These are phyloP conservation scores for Acleris cristana DNA, from an alignment of 2,888 invertebrate genomes.

Conservation along the genomic window DNA sequence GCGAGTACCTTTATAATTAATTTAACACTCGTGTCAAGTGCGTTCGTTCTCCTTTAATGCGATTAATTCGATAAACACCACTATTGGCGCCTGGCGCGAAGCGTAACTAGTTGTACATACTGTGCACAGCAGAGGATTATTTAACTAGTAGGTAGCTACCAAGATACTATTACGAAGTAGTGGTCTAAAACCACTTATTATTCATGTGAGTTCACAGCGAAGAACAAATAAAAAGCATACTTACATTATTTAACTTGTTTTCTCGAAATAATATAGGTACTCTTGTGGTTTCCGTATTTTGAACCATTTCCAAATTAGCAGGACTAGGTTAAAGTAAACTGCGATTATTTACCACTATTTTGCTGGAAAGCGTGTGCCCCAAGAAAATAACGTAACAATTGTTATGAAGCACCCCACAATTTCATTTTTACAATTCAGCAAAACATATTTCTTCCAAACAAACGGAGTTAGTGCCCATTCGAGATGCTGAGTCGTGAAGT, in stretches of 20 bases:
- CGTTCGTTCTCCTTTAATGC: not conserved
- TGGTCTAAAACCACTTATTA: no score
- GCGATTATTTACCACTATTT: conserved; percentile 3
- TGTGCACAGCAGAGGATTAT: conserved; percentile 2
- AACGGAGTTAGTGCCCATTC: conserved; percentile 23
- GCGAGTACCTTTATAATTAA: no score
- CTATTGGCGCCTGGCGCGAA: conserved; percentile 6
- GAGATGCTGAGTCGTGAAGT: conserved; percentile 25
- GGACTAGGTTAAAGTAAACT: not conserved
- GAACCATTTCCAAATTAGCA: not conserved
- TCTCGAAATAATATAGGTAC: not conserved
- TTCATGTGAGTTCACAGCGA: no score
- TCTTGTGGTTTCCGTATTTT: no score
- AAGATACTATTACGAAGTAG: not conserved
- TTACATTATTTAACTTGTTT: no score
- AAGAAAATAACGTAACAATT: conserved; percentile 5
- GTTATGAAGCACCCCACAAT: conserved; percentile 10
- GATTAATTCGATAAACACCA: conserved; percentile 28
- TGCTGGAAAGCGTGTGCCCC: not conserved
- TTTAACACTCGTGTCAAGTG: no score
- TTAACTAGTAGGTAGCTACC: not conserved
- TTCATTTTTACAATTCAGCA: conserved; percentile 25
- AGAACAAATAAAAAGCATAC: no score
- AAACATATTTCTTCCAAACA: conserved; percentile 30
- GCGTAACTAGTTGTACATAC: conserved; percentile 11